Conservation (phyloP, 2,888 invertebrate genomes). For the Phaedon cochleariae region DNA sequence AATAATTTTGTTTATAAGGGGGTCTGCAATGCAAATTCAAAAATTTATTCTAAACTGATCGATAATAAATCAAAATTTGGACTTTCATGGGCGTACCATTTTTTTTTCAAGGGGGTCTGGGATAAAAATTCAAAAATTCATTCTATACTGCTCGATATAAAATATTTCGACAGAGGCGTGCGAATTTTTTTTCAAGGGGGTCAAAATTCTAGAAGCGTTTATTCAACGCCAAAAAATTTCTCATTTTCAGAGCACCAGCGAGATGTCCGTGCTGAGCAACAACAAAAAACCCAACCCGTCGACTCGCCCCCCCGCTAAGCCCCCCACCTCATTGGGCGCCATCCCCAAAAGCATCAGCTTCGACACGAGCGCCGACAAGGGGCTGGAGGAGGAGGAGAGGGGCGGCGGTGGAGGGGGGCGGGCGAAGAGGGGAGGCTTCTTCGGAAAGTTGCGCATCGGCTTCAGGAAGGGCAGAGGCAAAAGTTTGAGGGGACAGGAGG, state of each 20-base stretch:
- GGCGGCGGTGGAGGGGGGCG: constrained; percentile 69
- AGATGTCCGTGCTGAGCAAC: constrained; percentile 54
- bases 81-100: no score
- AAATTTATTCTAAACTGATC: no score
- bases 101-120: no score
- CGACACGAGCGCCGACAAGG: constrained; percentile 87
- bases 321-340: constrained; percentile 76
- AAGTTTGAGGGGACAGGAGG: constrained; percentile 59
- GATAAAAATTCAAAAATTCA: no score
- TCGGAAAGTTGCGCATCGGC: constrained; percentile 76
- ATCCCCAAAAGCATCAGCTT: constrained; percentile 93
- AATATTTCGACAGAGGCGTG: no score
- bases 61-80: no score
- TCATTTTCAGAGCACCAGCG: constrained; percentile 49
- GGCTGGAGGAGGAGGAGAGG: constrained; percentile 65
- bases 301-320: constrained; percentile 55
- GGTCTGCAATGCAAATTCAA: no score
- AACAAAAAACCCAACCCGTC: constrained; percentile 21
- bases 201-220: no score
- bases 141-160: no score
- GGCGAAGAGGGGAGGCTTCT: constrained; percentile 74
- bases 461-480: constrained; percentile 72
- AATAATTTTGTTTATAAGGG: no score
- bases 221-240: no score
- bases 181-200: no score